A percentile compares a stretch with the other conserved stretches of the same genome.
Conservation (phyloP, 1,140 invertebrate species). For the Myzus persicae region DNA sequence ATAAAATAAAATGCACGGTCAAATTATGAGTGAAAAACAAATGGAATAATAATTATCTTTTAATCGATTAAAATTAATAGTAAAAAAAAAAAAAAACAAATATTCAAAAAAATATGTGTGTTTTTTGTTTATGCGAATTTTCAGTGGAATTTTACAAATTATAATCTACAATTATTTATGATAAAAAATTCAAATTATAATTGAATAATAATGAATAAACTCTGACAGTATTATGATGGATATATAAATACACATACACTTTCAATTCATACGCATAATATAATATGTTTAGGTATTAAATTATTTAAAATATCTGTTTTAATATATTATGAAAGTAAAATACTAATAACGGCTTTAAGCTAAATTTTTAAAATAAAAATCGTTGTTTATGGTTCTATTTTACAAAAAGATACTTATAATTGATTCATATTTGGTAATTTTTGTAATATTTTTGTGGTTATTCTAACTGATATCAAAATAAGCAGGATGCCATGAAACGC, state of each 20-base stretch:
- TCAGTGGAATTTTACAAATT: background rate
- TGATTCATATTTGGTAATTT: no score
- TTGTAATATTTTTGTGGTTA: no score
- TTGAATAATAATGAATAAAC: background rate
- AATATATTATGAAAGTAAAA: no score
- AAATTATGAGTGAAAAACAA: background rate
- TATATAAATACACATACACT: background rate
- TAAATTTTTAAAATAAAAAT: no score
- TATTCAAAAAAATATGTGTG: background rate
- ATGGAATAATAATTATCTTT: background rate
- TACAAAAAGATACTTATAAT: no score
- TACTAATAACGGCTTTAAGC: no score
- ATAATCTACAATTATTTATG: no score
- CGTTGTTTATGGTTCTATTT: no score
- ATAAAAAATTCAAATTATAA: no score
- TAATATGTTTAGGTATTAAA: background rate
- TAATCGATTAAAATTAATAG: background rate
- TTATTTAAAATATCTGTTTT: background rate
- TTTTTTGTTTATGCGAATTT: background rate
- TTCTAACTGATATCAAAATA: no score
- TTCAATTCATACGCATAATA: background rate
- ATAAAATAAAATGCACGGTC: background rate
- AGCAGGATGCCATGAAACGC: background rate
- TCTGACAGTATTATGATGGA: background rate
- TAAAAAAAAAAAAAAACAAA: background rate